Base-by-base conservation (phyloP, 92 coral and sea anemone species). In the Diadumene lineata region DNA sequence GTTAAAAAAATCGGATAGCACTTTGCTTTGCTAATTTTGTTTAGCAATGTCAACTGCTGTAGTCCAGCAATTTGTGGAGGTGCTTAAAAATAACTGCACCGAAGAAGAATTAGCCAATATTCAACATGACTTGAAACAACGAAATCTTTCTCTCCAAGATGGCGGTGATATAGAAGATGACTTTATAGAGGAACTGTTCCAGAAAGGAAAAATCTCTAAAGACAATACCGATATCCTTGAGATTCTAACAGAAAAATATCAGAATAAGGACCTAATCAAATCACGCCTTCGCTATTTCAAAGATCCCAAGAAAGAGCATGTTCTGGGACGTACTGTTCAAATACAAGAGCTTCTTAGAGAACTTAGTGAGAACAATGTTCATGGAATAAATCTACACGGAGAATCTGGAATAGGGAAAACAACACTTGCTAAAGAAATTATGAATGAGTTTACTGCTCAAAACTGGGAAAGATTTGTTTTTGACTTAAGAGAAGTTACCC, bases 351-450 rank as follows among this genome's bases (percentile, higher is more conserved):
- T 89, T 9, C 32, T 31, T 24, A 21, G 60, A 27, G 62, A 27
- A 34, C 74, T 89, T 7, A 19, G 43, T 18, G 77, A 70, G 8
- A 22, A 23, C 26, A 24, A 32, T 57, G 50, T 75, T 25, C 76
- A 56, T 0, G 85, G 79, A 26, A 55, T 89, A 23, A 82, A 82
- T 62, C 65, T 85, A 68, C 78, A 50, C 43, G 96, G 96, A 11
- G 66, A 71, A 15, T 81, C 89, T 21, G 96, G 96, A 19, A 86
- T 90, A 13, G 96, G 96, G 22, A 90, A 90, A 55, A 90, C 96
- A 34, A 83, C 84, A 0, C 71, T 90, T 38, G 96, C 89, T 4
- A 51, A 62, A 31, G 77, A 79, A 34, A 69, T 56, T 43, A 64
- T 48, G 24, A 44, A 64, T 15, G 31, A 50, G 2, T 23, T 76